phyloP scores from a whole-genome alignment of 2,797 vertebrate genomes.

The Xenopus petersii region DNA sequence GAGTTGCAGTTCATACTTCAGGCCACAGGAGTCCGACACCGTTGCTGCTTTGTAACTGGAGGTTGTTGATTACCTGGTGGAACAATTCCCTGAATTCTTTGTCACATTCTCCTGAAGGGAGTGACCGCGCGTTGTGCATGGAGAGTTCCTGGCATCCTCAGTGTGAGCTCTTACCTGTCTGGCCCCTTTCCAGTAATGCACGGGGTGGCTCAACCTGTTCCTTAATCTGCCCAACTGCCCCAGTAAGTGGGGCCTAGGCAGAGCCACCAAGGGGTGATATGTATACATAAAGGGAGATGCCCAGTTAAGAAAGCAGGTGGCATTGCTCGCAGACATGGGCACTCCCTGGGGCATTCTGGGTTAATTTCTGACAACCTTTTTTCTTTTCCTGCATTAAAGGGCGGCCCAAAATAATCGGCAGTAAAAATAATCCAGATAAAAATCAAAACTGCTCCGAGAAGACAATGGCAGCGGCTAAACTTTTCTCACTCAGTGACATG shows the following conservation, averaged over 20 bases:
- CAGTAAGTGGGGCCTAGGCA: no score
- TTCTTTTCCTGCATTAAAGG: conserved; percentile 28
- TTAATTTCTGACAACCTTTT: conserved; percentile 14
- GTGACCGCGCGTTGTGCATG: conserved; percentile 12
- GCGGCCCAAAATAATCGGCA: conserved; percentile 17
- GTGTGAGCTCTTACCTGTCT: conserved; percentile 29
- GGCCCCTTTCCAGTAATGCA: conserved; percentile 28
- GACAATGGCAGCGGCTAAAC: conserved; percentile 36
- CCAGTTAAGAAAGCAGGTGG: no score
- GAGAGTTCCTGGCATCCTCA: conserved; percentile 1
- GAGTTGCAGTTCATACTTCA: no score
- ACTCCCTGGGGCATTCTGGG: conserved; percentile 8
- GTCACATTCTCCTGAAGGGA: conserved; percentile 34
- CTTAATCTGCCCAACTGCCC: background rate
- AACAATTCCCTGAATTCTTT: conserved; percentile 32
- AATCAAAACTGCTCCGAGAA: conserved; percentile 2
- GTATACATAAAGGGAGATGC: no score
- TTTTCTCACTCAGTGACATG: conserved; percentile 17
- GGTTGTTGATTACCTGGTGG: conserved; percentile 12
- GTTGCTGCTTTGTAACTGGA: background rate
- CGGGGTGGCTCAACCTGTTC: conserved; percentile 15
- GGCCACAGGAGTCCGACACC: no score
- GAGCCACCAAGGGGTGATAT: no score
- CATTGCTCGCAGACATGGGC: background rate
- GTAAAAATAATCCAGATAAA: conserved; percentile 24